Evolutionary conservation across 2,113 vertebrate species (phyloP).

Genomic region (Ariopsis seemanni): DNA sequence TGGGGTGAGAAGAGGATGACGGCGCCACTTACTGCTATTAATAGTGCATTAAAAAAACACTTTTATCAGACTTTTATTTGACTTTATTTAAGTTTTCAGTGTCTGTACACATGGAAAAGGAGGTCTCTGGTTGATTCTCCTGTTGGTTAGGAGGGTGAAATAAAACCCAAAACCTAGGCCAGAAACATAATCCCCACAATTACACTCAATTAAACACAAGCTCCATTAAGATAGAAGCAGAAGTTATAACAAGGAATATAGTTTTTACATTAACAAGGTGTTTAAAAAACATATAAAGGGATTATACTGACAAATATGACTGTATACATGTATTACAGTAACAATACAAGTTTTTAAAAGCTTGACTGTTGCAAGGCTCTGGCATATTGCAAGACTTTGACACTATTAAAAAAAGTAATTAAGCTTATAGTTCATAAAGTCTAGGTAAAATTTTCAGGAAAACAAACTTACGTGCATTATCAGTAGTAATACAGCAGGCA

Average conservation of each 20-base stretch:
- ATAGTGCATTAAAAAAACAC: too few relatives aligned
- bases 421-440: too few relatives aligned
- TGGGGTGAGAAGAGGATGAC: background rate
- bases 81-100: too few relatives aligned
- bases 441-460: background rate
- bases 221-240: background rate
- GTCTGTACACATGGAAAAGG: too few relatives aligned
- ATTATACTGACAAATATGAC: background rate
- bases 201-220: too few relatives aligned
- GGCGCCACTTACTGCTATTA: background rate
- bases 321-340: background rate
- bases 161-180: background rate
- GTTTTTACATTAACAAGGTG: background rate
- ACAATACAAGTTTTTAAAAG: background rate
- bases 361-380: background rate
- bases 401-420: too few relatives aligned
- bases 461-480: background rate
- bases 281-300: background rate
- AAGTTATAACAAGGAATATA: background rate
- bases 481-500: too few relatives aligned
- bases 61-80: background rate
- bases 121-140: background rate
- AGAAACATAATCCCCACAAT: background rate
- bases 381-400: background rate
- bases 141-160: background rate